A percentile compares a stretch with the other conserved stretches of the same genome.
Conservation (phyloP, 1,140 invertebrate species). For the Pectinophora gossypiella region DNA sequence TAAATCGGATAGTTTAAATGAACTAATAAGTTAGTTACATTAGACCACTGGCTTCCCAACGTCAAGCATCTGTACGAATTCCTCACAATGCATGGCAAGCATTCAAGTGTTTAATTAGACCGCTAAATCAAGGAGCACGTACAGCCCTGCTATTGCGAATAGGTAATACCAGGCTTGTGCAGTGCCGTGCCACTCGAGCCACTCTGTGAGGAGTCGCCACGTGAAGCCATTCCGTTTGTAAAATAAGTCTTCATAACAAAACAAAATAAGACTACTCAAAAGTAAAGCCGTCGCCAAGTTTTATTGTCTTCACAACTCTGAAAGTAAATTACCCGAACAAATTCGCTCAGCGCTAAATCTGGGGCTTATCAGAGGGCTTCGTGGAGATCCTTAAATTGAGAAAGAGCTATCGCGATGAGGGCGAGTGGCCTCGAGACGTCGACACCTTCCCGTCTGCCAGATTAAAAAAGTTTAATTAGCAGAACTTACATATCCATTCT, state of each 20-base stretch:
- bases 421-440: conserved; percentile 48
- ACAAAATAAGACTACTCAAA: conserved; percentile 57
- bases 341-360: conserved; percentile 68
- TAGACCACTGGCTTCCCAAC: not conserved
- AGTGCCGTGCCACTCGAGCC: not conserved
- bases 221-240: too few relatives aligned
- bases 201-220: too few relatives aligned
- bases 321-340: conserved; percentile 70
- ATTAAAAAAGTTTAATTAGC: conserved; percentile 68
- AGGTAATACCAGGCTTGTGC: not conserved
- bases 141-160: not conserved
- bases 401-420: conserved; percentile 60
- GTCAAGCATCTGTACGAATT: conserved; percentile 12
- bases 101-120: conserved; percentile 42
- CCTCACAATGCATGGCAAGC: conserved; percentile 30
- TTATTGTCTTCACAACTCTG: conserved; percentile 68
- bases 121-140: conserved; percentile 33
- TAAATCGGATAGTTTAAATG: too few relatives aligned
- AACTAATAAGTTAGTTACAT: not conserved
- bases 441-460: conserved; percentile 50
- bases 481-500: conserved; percentile 38
- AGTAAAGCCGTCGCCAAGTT: conserved; percentile 50
- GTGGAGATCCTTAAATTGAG: conserved; percentile 63
- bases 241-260: conserved; percentile 60
- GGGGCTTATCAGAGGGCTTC: conserved; percentile 60